Evolutionary conservation across 2,888 invertebrate species (phyloP), one percentile per base, ranked within the genome.

Genomic region (Drosophila pseudotakahashii): DNA sequence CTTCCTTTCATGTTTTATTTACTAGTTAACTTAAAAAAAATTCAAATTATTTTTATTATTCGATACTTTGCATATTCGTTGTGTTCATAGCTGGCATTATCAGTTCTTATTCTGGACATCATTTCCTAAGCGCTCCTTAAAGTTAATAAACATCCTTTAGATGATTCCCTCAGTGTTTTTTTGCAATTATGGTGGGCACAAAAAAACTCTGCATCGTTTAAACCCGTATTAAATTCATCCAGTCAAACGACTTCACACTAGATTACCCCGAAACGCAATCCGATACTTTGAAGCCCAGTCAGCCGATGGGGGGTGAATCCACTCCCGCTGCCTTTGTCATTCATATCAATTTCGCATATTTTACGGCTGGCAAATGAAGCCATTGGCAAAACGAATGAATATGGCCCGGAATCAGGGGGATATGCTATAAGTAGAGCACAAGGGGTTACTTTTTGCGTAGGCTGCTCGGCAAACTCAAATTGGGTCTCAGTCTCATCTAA

Each of bases 241-340:
- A 69, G 61, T 64, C 67, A 63, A 77, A 73, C 75, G 79, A 58
- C 76, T 84, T 81, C 62, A 84, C 81, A 74, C 74, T 76, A 84
- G 81, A 81, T 81, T 84, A 81, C 58, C 44, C 69, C 42, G 36
- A 45, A 53, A 26, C 45, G 59, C 41, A 64, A 69, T 42, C 32
- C 55, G 50, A 55, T 45, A 63, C 59, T 51, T 36, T 19, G 37
- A 10, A 41, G 41, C 48, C 30, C 32, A 19, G 16, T 19, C 4
- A 9, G 36, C 7, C 11, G 37, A 39, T 10, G 6, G 14, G 23
- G 23, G 60, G 45, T 9, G 45, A 66, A 55, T 53, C 60, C 67
- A 44, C 54, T 55, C 32, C 51, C 1, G 26, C 44, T 37, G 36
- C 16, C 37, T 69, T 64, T 59, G 58, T 74, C 61, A 66, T 75